These are phyloP conservation scores for Megaceryle maxima DNA, from an alignment of 2,113 vertebrate genomes.

Conservation along the genomic window DNA sequence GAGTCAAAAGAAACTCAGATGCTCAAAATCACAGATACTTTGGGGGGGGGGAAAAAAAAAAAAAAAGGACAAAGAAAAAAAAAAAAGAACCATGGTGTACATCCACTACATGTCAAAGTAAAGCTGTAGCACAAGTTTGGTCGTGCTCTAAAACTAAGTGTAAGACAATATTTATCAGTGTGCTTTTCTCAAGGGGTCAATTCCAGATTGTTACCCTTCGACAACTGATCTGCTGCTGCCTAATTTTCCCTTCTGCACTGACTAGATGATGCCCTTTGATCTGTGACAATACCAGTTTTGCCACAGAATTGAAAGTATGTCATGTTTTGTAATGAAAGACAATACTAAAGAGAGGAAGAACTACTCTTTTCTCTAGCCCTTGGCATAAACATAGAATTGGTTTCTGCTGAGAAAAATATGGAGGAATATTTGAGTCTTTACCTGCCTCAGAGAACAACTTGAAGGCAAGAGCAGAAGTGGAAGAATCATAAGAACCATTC, in stretches of 20 bases:
- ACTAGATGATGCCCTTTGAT: background rate
- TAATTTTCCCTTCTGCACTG: background rate
- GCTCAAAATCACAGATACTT: background rate
- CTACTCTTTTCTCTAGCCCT: background rate
- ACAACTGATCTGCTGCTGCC: background rate
- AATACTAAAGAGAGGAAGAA: background rate
- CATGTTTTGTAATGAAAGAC: background rate
- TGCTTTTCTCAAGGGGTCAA: background rate
- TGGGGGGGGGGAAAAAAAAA: too few species aligned
- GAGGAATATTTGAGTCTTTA: background rate
- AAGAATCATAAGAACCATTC: background rate
- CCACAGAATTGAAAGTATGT: background rate
- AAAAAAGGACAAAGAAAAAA: background rate
- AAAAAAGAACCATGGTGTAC: background rate
- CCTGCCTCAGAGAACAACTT: background rate
- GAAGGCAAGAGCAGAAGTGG: background rate
- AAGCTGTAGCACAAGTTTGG: background rate
- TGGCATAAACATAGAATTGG: background rate
- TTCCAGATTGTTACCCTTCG: background rate
- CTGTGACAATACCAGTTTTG: background rate
- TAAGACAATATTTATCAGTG: background rate
- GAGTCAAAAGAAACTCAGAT: background rate
- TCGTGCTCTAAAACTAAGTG: background rate
- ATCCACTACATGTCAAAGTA: background rate
- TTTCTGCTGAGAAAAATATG: background rate